Base-by-base conservation (phyloP, 1,140 invertebrate genomes). In the Globodera ellingtonae region DNA sequence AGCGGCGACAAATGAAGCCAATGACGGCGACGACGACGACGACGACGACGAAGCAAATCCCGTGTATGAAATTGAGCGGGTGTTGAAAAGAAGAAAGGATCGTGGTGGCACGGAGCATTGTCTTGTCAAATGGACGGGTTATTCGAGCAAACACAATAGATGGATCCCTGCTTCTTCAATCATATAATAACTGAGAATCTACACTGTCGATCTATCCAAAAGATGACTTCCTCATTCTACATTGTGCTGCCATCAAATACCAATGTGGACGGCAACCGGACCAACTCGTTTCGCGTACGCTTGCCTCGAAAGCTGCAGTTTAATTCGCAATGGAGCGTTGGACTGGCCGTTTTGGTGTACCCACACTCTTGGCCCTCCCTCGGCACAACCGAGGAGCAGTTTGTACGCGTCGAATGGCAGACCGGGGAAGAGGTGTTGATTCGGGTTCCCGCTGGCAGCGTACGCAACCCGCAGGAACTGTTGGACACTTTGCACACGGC, bases 161-260 rank as follows among this genome's bases (percentile, higher is more conserved):
- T 79, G 77, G 77, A 62, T 79, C n/a, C 56, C 69, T 9, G 77
- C 62, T n/a, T 44, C 9, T 9, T 59, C 56, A 15, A 59, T 59
- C 56, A 59, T 59, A 59, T 59, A 59, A 59, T 52, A 52, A 52
- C 8, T 35, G 35, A 35, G 35, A 35, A 0, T 35, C 35, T 35
- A 13, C 8, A 15, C 10, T n/a, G 15, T 5, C 1, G 56, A 59
- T 15, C 56, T 9, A 59, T 3, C 9, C 15, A 0, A 59, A 59
- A 76, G 21, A 71, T 71, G 52, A 52, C 52, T 46, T 62, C 52
- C 52, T 76, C 74, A 15, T 76, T 76, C 21, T 76, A 76, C 52
- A 71, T 76, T 44, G 66, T 76, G 47, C 72, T 76, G 35, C 74
- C 74, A 6, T 76, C 74, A n/a, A 76, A 76, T 44, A 76, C 74